These are phyloP conservation scores for Trichonephila clavata DNA, from an alignment of 1,140 invertebrate species.

Conservation along the genomic window DNA sequence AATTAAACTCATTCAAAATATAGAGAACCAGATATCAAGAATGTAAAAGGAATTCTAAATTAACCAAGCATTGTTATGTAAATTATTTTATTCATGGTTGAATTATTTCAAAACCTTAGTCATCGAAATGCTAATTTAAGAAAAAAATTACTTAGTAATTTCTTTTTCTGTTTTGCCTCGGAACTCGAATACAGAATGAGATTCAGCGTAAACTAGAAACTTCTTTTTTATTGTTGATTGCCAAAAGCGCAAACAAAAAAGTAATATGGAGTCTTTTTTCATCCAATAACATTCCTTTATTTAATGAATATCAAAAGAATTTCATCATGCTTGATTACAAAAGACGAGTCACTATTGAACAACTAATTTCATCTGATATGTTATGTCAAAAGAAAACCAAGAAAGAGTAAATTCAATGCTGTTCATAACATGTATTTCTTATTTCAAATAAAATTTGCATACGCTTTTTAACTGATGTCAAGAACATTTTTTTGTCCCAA, in stretches of 20 bases:
- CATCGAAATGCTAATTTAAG: conserved; percentile 23
- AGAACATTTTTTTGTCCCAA: no score
- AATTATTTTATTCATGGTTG: conserved; percentile 34
- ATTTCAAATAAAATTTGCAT: no score
- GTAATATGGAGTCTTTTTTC: conserved; percentile 1
- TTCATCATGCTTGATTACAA: not conserved
- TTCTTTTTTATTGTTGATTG: not conserved
- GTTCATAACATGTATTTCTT: no score
- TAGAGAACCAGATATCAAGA: not conserved
- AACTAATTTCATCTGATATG: not conserved
- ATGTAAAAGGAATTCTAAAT: not conserved
- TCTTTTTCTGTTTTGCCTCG: not conserved
- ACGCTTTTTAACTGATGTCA: no score
- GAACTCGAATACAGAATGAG: not conserved
- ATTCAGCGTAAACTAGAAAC: not conserved
- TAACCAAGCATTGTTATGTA: conserved; percentile 13
- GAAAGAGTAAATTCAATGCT: no score
- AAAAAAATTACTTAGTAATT: not conserved
- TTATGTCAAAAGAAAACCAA: no score
- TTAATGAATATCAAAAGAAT: conserved; percentile 23
- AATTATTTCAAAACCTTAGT: not conserved
- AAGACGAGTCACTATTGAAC: not conserved
- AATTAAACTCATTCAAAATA: not conserved
- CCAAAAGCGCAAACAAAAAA: not conserved
- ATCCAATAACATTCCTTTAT: not conserved